Conservation (phyloP, 2,113 vertebrate genomes). For the Cyprinus carpio region DNA sequence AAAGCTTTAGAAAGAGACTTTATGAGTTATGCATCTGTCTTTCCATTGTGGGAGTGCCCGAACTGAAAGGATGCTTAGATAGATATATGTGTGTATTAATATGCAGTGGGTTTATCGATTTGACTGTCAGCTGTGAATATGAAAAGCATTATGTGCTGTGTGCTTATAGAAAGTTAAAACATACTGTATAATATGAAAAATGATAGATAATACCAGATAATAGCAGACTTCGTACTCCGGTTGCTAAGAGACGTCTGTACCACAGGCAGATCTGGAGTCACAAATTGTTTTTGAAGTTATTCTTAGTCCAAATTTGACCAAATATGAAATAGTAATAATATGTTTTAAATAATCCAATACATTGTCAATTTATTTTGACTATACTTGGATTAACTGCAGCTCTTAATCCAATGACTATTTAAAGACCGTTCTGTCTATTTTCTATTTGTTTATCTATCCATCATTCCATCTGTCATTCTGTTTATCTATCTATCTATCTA, state of each 20-base stretch:
- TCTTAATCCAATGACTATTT: background rate
- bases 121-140: conserved; percentile 38
- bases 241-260: conserved; percentile 32
- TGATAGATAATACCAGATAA: conserved; percentile 30
- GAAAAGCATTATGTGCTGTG: conserved; percentile 39
- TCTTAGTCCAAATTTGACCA: background rate
- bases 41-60: conserved; percentile 9
- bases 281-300: conserved; percentile 10
- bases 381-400: background rate
- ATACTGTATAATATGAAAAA: conserved; percentile 28
- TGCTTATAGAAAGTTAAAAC: conserved; percentile 22
- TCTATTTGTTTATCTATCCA: too few species aligned
- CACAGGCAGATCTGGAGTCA: background rate
- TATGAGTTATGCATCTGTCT: conserved; percentile 43
- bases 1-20: conserved; percentile 37
- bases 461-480: too few species aligned
- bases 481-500: background rate
- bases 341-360: background rate
- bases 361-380: background rate
- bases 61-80: conserved; percentile 42
- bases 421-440: too few species aligned
- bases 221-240: conserved; percentile 4
- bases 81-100: conserved; percentile 12
- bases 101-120: conserved; percentile 15
- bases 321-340: background rate